These are phyloP conservation scores for Halichoerus grypus DNA, from an alignment of 2,113 vertebrate species.

Conservation along the genomic window DNA sequence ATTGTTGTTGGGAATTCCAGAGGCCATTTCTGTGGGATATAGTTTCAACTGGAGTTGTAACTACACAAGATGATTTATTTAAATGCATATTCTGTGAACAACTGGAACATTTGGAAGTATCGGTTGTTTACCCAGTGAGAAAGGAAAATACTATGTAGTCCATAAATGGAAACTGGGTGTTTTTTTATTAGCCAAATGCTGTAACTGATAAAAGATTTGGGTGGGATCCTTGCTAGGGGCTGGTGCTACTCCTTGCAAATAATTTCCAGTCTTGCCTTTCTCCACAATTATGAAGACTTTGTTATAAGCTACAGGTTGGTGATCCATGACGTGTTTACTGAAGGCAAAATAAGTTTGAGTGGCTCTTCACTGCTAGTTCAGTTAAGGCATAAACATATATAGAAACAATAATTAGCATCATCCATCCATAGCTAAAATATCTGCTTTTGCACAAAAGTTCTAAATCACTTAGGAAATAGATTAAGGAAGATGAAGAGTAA, in stretches of 20 bases:
- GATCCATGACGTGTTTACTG: background rate
- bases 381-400: background rate
- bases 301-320: background rate
- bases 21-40: background rate
- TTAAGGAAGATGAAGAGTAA: background rate
- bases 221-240: background rate
- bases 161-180: background rate
- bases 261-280: background rate
- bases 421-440: background rate
- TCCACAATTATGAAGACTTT: background rate
- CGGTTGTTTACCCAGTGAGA: background rate
- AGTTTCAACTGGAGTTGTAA: slow-evolving; percentile 59
- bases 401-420: background rate
- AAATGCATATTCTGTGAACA: background rate
- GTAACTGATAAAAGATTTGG: background rate
- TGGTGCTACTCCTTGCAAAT: background rate
- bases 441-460: background rate
- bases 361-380: background rate
- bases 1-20: background rate
- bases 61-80: background rate
- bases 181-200: background rate
- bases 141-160: background rate
- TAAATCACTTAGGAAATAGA: background rate
- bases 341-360: background rate
- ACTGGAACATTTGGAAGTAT: background rate